phyloP scores from a whole-genome alignment of 2,113 vertebrate genomes.

The Tyto alba region DNA sequence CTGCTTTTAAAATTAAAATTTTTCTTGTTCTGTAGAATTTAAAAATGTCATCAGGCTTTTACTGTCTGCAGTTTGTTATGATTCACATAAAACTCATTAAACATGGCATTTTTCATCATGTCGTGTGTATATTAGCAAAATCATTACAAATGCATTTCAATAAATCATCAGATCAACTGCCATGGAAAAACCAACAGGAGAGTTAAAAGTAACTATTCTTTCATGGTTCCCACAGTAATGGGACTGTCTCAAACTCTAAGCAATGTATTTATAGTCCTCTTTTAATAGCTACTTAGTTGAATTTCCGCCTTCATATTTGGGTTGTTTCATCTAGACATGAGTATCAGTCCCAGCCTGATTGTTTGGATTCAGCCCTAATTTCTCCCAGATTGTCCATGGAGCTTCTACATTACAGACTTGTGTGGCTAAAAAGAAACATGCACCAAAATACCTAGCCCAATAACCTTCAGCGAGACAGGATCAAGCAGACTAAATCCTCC shows the following conservation, averaged over 20 bases:
- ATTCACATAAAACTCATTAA: conserved; percentile 24
- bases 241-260: background rate
- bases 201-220: conserved; percentile 23
- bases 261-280: conserved; percentile 35
- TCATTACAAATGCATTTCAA: background rate
- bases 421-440: conserved; percentile 1
- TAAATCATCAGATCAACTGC: conserved; percentile 36
- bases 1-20: background rate
- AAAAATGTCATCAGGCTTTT: background rate
- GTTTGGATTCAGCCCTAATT: conserved; percentile 37
- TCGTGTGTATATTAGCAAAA: background rate
- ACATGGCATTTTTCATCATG: conserved; percentile 8
- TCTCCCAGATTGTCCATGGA: conserved; percentile 31
- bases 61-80: background rate
- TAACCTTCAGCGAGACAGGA: background rate
- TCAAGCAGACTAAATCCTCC: background rate
- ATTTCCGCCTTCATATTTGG: conserved; percentile 29
- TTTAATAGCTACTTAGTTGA: conserved; percentile 50
- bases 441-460: background rate
- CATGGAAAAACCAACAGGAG: background rate
- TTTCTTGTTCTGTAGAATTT: background rate
- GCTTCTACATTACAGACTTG: background rate
- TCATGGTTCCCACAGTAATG: conserved; percentile 39
- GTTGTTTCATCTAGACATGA: conserved; percentile 36
- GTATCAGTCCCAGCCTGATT: conserved; percentile 8